phyloP scores from a whole-genome alignment of 2,888 invertebrate genomes.

The Trachelus iudaicus region DNA sequence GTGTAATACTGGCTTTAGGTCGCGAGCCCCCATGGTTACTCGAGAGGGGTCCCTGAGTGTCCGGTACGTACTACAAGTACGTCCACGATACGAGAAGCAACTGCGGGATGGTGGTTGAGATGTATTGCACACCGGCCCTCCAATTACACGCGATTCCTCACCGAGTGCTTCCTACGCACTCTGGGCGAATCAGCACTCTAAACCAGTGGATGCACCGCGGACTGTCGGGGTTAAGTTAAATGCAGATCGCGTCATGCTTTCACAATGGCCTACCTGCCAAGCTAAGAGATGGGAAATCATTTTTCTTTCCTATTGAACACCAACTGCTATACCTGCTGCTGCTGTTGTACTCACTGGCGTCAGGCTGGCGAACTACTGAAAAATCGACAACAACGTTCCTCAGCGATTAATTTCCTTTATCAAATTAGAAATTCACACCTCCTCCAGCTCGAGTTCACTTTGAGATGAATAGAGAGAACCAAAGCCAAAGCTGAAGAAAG shows the following conservation, averaged over 20 bases:
- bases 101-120: conserved; percentile 16
- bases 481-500: background rate
- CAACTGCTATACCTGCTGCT: background rate
- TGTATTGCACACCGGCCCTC: conserved; percentile 19
- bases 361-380: background rate
- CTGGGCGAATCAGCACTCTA: conserved; percentile 19
- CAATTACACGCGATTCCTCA: conserved; percentile 24
- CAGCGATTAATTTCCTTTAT: background rate
- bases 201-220: conserved; percentile 12
- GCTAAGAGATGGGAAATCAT: background rate
- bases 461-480: background rate
- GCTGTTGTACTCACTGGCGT: background rate
- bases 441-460: background rate
- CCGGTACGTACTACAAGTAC: background rate
- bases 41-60: background rate
- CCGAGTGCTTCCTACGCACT: conserved; percentile 19
- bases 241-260: background rate
- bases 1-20: background rate
- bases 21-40: background rate
- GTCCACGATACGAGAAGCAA: background rate
- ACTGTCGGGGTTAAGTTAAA: conserved; percentile 3
- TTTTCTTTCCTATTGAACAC: background rate
- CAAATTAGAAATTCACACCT: background rate
- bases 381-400: background rate
- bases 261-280: background rate